Conservation (phyloP, 1,140 invertebrate species). For the Ips typographus region DNA sequence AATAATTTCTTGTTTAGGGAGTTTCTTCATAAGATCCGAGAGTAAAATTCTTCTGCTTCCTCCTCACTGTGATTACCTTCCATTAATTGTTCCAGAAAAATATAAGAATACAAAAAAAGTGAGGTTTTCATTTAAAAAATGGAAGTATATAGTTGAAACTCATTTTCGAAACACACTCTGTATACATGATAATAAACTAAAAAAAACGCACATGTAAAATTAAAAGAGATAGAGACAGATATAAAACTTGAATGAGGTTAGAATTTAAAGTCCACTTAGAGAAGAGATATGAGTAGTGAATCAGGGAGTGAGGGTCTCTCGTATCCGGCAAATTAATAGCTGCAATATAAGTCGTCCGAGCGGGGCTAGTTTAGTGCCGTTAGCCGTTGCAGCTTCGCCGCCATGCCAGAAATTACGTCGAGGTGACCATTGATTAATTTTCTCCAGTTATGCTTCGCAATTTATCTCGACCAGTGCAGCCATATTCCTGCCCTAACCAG, state of each 20-base stretch:
- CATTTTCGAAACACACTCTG: no score
- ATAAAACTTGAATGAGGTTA: slow-evolving; percentile 1
- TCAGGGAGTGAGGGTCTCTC: slow-evolving; percentile 24
- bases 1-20: no score
- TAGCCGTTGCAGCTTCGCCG: slow-evolving; percentile 29
- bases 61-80: no score
- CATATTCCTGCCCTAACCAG: slow-evolving; percentile 33
- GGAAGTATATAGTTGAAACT: no score
- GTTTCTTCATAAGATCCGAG: no score
- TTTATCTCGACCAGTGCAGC: slow-evolving; percentile 35
- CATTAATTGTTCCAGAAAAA: no score
- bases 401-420: slow-evolving; percentile 38
- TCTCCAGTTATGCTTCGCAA: slow-evolving; percentile 39
- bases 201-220: no score
- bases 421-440: slow-evolving; percentile 40
- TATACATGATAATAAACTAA: no score
- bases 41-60: no score
- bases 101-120: no score
- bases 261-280: slow-evolving; percentile 28
- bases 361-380: slow-evolving; percentile 30
- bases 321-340: slow-evolving; percentile 32
- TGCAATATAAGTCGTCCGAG: slow-evolving; percentile 35
- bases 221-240: no score
- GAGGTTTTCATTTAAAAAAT: no score
- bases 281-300: slow-evolving; percentile 35